Evolutionary conservation across 2,113 vertebrate species (phyloP), one percentile per base, ranked within the genome.

Genomic region (Calonectris borealis): DNA sequence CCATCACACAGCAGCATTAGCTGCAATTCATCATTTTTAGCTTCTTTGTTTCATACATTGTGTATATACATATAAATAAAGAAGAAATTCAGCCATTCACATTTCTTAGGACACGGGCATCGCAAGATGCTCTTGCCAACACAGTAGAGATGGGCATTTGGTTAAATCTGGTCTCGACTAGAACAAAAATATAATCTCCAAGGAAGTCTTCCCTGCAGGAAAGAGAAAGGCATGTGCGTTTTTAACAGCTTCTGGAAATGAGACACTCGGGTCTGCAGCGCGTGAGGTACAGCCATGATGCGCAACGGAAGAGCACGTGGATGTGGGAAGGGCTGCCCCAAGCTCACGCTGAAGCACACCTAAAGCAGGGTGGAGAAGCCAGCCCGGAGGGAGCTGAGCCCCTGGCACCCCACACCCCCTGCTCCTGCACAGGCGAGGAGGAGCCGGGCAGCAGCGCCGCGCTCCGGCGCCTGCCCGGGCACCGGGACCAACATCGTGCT

Each of bases 1-100:
- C 94, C 93, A 97, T 97, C 97, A 97, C 94, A 70, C 98, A 98
- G 98, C 97, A 96, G 97, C 97, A 97, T 98, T 96, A 97, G 96
- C 75, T 13, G 77, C 97, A 88, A 98, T 98, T 97, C 96, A 98
- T 98, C 97, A 94, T 90, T 95, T 94, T 96, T 97, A 96, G 88
- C 93, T 93, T 77, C 90, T 86, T 96, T 82, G 89, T 96, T 92
- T 91, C 16, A 9, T 25, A 29, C 68, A 4, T 31, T 58, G 92
- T 64, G 26, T 32, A 9, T 20, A 27, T 18, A 40, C 1, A 18
- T 57, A n/a, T 13, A 87, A 82, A 75, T 34, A 58, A 69, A 89
- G 89, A n/a, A 46, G 70, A 62, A 80, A 44, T 16, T 15, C 84
- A 85, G 78, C 78, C 66, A 31, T 77, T 80, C 73, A 3, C 34